Base-by-base conservation (phyloP, 2,888 invertebrate genomes). In the Calephelis perditalis region DNA sequence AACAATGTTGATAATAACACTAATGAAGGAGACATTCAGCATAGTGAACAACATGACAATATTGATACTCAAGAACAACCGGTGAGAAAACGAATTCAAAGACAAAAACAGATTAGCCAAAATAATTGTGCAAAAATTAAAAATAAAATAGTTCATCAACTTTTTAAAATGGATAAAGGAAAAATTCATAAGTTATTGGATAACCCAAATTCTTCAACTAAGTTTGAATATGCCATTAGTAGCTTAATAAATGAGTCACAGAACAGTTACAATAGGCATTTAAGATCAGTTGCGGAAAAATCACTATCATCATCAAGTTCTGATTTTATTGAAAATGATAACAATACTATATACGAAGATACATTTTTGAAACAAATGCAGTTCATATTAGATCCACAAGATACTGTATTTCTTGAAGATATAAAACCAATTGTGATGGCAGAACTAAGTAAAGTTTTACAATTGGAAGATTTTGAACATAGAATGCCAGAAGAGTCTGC, bases 361-460 rank as follows among this genome's bases (percentile, higher is more conserved):
- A 91, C 96, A 92, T 84, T 96, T 92, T 82, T 97, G 95, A 73
- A 96, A 84, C 72, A 95, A 79, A 82, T 92, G 91, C 92, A 91
- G 63, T 91, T 92, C 56, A 86, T 93, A 69, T 71, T 93, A 36
- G 92, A 93, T 70, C 92, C 92, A 0, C 91, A 92, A 67, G 92
- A 92, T 49, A 87, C 90, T 11, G 80, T 93, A 0, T 82, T 92
- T 49, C 78, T 93, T 9, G 89, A 91, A 65, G 92, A 92, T 70
- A 84, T 93, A 59, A 92, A 93, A 37, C 92, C 92, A 3, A 82
- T 92, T 62, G 92, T 93, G 6, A 91, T 93, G 75, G 92, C 92
- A 58, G 92, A 92, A 73, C 76, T 93, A 0, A 92, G 86, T 64
- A 92, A 92, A 75, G 91, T 92, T 40, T 74, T 93, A 36, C 91